phyloP scores from a whole-genome alignment of 2,888 invertebrate genomes.

The Agrotis segetum region DNA sequence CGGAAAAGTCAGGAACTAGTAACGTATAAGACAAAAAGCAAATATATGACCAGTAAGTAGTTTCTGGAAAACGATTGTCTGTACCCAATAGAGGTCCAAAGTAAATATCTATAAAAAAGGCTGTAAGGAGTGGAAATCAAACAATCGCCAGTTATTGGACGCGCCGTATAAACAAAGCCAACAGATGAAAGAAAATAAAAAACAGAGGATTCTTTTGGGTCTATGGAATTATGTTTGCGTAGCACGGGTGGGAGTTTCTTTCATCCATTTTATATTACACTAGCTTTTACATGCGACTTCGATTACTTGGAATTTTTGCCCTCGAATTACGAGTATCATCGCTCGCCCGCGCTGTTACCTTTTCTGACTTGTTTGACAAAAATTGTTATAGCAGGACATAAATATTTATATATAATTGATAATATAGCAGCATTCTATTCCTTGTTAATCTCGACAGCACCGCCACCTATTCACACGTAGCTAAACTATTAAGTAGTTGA shows the following conservation, averaged over 20 bases:
- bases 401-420: too few relatives aligned
- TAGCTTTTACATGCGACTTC: neutral
- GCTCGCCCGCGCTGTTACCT: too few relatives aligned
- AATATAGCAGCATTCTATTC: too few relatives aligned
- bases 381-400: too few relatives aligned
- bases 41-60: constrained; percentile 15
- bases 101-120: constrained; percentile 58
- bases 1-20: neutral
- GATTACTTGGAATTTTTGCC: neutral
- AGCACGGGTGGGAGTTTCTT: constrained; percentile 23
- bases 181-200: constrained; percentile 45
- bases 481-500: too few relatives aligned
- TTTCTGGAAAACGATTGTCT: constrained; percentile 21
- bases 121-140: constrained; percentile 59
- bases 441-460: too few relatives aligned
- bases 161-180: constrained; percentile 57
- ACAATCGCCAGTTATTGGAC: constrained; percentile 68
- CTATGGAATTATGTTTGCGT: constrained; percentile 47
- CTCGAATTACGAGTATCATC: too few relatives aligned
- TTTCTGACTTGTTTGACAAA: too few relatives aligned
- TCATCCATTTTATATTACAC: constrained; percentile 31
- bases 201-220: constrained; percentile 26
- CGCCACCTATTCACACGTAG: too few relatives aligned
- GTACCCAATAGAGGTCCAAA: constrained; percentile 44
- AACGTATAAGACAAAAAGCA: constrained; percentile 5